Evolutionary conservation across 2,113 vertebrate genomes (phyloP), one percentile per base, ranked within the genome.

Genomic region (Atrichornis clamosus): DNA sequence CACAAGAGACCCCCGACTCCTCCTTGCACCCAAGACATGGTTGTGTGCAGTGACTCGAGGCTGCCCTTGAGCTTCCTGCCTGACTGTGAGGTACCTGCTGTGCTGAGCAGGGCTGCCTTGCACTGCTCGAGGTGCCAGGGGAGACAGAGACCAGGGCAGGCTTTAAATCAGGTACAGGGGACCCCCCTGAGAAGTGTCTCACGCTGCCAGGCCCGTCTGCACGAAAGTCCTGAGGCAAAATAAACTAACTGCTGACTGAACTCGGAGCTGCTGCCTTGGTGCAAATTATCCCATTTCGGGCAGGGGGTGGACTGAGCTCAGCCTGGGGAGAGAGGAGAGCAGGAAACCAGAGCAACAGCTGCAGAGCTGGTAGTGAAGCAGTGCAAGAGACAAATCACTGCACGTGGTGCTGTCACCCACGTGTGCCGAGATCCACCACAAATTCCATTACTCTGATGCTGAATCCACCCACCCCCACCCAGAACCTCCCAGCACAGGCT

Each of bases 381-480:
- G 49, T 2, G 18, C 28, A 53, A 53, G 67, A 83, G 50, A 58
- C 46, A 91, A 74, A 83, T 9, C n/a, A 7, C 53, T 3, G 1
- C 0, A 0, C 10, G 4, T 0, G 0, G 41, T 13, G 15, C 37
- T 1, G 1, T 60, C 83, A 76, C 27, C 46, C 33, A 11, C 5
- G 2, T 1, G 15, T 15, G 33, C 6, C 0, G 7, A 60, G 49
- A 81, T 33, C 46, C 79, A 53, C 37, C 85, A 35, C 4, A 3
- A 47, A 63, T 30, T 13, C 49, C 81, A 67, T 10, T 4, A 3
- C n/a, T 27, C 60, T 39, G 59, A 56, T 24, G 41, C 50, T 60
- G 49, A 92, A 73, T 47, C 33, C 50, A 23, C 15, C 68, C 37
- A 22, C 75, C 64, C n/a, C 67, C 33, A 70, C 28, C 24, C 44